Evolutionary conservation across 92 coral and sea anemone genomes (phyloP), one percentile per base, ranked within the genome.

Genomic region (Actinostola sp.): DNA sequence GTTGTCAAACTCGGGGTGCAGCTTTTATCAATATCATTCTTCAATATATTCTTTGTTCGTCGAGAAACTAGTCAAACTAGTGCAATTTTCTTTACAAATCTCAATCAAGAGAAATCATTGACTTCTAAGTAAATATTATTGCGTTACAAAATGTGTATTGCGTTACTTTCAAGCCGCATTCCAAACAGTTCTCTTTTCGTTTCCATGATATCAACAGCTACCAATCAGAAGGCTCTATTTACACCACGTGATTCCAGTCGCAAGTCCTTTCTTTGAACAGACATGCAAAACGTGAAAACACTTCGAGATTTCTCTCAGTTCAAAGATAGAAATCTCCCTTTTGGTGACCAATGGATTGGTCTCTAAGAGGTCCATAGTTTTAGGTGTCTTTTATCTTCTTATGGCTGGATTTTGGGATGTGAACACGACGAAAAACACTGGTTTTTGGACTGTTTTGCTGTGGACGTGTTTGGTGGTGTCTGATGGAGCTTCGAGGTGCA

Each of bases 401-500:
- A 68, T 68, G 74, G 74, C 74, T 68, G n/a, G 45, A 20, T 68
- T 51, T 34, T 16, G 21, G 46, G 46, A 68, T 68, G 74, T 8
- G 43, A 51, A 32, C 31, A 49, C 50, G 46, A 19, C 61, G 16
- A 42, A 20, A 68, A 68, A 49, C 9, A 15, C 30, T 34, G 8
- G 23, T 30, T 51, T 68, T 61, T 65, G 69, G 49, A 17, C 20
- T 27, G 60, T 48, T 33, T 62, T 75, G 52, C 27, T 74, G 51
- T 50, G 54, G 71, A 4, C 42, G 25, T 83, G 76, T 43, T 75
- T 79, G 70, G 49, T 76, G 8, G 82, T 72, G 81, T 90, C 89
- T 16, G 86, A 73, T 46, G 81, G 78, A 66, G 63, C 80, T 29
- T 58, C 82, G 23, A 84, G 77, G 25, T 90, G 97, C 72, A 49